Evolutionary conservation across 2,113 vertebrate genomes (phyloP).

Genomic region (Pitta sordida): DNA sequence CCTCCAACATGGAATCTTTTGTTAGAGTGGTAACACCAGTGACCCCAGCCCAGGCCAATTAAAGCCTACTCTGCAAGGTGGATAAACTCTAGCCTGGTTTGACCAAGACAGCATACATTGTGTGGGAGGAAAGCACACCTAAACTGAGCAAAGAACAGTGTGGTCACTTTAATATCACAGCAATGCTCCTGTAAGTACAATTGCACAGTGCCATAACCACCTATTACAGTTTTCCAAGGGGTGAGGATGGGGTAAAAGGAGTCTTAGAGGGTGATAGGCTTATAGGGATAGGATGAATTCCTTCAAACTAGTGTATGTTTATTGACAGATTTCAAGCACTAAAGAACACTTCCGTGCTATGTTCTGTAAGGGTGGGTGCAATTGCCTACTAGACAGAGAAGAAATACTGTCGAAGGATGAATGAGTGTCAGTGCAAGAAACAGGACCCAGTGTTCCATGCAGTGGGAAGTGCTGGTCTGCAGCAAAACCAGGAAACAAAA

Average conservation of each 20-base stretch:
- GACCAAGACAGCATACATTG: background rate
- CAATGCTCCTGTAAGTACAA: fast-evolving
- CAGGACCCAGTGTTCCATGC: fast-evolving
- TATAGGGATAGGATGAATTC: background rate
- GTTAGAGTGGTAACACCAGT: background rate
- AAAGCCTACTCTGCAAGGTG: background rate
- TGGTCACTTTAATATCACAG: background rate
- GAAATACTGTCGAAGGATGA: background rate
- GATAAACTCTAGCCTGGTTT: background rate
- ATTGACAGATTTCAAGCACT: background rate
- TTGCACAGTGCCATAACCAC: background rate
- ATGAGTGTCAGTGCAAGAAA: background rate
- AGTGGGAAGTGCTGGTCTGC: background rate
- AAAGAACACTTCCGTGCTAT: background rate
- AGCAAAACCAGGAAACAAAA: background rate
- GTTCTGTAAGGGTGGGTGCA: background rate
- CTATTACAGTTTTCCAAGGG: background rate
- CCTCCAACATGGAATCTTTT: background rate
- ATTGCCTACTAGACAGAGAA: background rate
- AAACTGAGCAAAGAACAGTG: background rate
- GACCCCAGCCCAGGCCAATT: background rate
- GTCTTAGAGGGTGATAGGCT: background rate
- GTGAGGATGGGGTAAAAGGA: background rate
- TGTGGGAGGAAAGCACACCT: background rate
- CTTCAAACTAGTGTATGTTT: background rate